Conservation (phyloP, 1,140 invertebrate genomes). For the Papilio machaon region DNA sequence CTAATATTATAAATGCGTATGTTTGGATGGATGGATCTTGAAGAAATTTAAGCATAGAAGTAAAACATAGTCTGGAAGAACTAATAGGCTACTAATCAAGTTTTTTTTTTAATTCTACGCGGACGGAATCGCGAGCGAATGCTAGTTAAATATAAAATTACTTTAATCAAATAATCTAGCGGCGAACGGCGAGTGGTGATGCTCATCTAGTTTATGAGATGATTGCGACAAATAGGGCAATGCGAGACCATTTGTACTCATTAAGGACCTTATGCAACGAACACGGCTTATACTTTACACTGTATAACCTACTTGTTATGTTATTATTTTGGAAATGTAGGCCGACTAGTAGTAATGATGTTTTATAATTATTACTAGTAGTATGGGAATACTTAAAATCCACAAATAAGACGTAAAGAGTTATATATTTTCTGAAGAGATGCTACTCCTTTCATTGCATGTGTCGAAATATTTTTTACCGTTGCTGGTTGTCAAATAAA, state of each 20-base stretch:
- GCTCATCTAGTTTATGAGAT: constrained; percentile 44
- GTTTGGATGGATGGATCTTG: too few species aligned
- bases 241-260: constrained; percentile 40
- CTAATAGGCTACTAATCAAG: too few species aligned
- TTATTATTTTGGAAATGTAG: neutral
- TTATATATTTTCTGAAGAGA: neutral
- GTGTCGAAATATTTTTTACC: constrained; percentile 11
- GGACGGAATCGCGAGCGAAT: too few species aligned
- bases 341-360: neutral
- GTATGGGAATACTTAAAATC: neutral
- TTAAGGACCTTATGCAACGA: constrained; percentile 29
- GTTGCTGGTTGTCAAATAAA: neutral
- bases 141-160: neutral
- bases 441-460: neutral
- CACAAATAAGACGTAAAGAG: neutral
- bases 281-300: neutral
- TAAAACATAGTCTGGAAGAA: too few species aligned
- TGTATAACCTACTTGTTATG: neutral
- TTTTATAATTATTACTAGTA: neutral
- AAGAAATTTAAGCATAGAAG: too few species aligned
- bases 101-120: too few species aligned
- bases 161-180: constrained; percentile 37
- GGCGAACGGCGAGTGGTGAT: constrained; percentile 6
- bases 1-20: too few species aligned
- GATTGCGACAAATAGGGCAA: constrained; percentile 46